phyloP scores from a whole-genome alignment of 2,113 vertebrate species.

The Genyomyrus donnyi region DNA sequence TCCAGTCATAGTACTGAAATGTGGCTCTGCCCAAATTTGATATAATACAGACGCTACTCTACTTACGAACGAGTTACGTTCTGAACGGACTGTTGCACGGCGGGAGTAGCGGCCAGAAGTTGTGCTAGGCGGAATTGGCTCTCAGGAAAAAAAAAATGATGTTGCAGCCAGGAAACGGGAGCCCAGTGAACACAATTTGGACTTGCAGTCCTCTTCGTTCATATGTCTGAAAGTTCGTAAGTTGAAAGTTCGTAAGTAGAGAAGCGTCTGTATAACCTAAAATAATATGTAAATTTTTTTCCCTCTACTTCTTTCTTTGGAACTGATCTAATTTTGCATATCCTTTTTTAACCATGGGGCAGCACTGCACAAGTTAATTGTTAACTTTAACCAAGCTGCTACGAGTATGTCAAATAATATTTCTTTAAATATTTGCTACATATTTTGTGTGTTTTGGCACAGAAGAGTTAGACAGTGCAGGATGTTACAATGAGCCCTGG shows the following conservation, averaged over 20 bases:
- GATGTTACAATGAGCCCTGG: neutral
- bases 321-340: neutral
- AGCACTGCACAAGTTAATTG: constrained; percentile 42
- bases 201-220: too few relatives aligned
- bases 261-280: neutral
- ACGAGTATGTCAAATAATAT: neutral
- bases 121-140: too few relatives aligned
- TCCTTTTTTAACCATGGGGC: neutral
- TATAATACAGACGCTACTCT: neutral
- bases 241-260: too few relatives aligned
- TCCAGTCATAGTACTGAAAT: neutral
- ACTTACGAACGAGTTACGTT: too few relatives aligned
- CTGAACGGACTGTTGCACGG: too few relatives aligned
- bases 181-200: too few relatives aligned
- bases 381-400: constrained; percentile 50
- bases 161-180: too few relatives aligned
- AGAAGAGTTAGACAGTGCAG: neutral
- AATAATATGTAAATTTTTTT: neutral
- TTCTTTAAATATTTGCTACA: neutral
- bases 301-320: neutral
- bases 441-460: neutral
- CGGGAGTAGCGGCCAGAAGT: too few relatives aligned
- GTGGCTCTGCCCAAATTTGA: neutral
- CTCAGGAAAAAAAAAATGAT: too few relatives aligned
- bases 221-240: too few relatives aligned